A percentile compares a stretch with the other conserved stretches of the same genome.
phyloP scores from a whole-genome alignment of 1,140 invertebrate genomes.

The Hormaphis cornu region DNA sequence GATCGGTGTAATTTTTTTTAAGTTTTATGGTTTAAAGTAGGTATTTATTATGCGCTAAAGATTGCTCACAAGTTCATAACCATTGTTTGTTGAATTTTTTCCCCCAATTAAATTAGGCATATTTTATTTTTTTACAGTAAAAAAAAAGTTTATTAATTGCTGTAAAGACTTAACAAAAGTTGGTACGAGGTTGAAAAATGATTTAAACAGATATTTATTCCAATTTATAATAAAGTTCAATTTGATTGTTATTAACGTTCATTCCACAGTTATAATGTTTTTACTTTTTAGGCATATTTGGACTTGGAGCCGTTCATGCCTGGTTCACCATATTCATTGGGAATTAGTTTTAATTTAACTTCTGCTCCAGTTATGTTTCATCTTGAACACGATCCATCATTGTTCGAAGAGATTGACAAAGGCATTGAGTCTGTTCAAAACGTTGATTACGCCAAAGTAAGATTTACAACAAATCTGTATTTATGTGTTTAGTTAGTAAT shows the following conservation, averaged over 20 bases:
- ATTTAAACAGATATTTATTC: too few relatives aligned
- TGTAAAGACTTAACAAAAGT: background rate
- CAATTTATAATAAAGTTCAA: background rate
- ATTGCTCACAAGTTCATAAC: too few relatives aligned
- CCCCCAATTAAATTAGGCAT: too few relatives aligned
- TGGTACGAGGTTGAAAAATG: background rate
- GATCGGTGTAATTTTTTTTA: too few relatives aligned
- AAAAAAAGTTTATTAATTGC: too few relatives aligned
- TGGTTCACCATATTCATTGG: slow-evolving; percentile 38
- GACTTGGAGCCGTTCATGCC: slow-evolving; percentile 57
- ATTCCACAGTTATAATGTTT: background rate
- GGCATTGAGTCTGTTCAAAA: slow-evolving; percentile 61
- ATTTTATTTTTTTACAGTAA: too few relatives aligned
- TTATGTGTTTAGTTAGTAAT: too few relatives aligned
- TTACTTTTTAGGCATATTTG: slow-evolving; percentile 47
- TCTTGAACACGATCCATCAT: slow-evolving; percentile 58
- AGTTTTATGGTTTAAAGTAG: too few relatives aligned
- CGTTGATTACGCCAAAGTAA: slow-evolving; percentile 60
- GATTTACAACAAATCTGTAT: too few relatives aligned
- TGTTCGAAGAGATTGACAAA: slow-evolving; percentile 62
- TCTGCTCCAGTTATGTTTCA: slow-evolving; percentile 75
- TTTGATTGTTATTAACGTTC: background rate
- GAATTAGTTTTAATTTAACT: slow-evolving; percentile 36
- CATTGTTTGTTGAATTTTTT: too few relatives aligned
- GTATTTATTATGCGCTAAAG: too few relatives aligned